These are phyloP conservation scores for Odontocerum albicorne DNA, from an alignment of 2,888 invertebrate genomes.

Conservation along the genomic window DNA sequence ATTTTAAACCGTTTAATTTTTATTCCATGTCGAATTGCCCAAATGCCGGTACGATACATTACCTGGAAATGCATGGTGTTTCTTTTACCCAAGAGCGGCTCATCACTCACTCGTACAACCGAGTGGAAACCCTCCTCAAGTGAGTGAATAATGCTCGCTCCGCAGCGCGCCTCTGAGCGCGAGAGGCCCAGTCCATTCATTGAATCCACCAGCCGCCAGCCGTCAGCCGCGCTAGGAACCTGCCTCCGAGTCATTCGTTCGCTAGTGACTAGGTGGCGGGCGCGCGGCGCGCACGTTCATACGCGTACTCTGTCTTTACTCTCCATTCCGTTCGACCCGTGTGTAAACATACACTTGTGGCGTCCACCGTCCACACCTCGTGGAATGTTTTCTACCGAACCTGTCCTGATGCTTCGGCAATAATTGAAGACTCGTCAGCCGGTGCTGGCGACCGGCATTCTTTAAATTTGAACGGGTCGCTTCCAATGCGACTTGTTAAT, in stretches of 20 bases:
- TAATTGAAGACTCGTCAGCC: constrained; percentile 5
- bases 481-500: constrained; percentile 16
- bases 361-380: constrained; percentile 10
- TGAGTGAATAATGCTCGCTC: no score
- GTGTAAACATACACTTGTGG: constrained; percentile 19
- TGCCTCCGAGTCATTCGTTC: not conserved
- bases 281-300: constrained; percentile 12
- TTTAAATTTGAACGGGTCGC: constrained; percentile 14
- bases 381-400: constrained; percentile 16
- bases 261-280: constrained; percentile 26
- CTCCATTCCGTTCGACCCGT: no score
- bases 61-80: no score
- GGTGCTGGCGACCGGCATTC: constrained; percentile 15
- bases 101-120: no score
- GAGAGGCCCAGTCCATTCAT: no score
- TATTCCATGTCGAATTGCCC: no score
- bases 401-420: constrained; percentile 3
- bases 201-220: not conserved
- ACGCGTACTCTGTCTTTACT: not conserved
- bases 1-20: no score
- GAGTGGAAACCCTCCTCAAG: no score
- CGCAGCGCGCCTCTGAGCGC: no score
- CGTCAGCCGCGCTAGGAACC: not conserved
- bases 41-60: no score
- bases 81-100: no score